These are phyloP conservation scores for Phoenicopterus ruber DNA, from an alignment of 2,113 vertebrate species.

Conservation along the genomic window DNA sequence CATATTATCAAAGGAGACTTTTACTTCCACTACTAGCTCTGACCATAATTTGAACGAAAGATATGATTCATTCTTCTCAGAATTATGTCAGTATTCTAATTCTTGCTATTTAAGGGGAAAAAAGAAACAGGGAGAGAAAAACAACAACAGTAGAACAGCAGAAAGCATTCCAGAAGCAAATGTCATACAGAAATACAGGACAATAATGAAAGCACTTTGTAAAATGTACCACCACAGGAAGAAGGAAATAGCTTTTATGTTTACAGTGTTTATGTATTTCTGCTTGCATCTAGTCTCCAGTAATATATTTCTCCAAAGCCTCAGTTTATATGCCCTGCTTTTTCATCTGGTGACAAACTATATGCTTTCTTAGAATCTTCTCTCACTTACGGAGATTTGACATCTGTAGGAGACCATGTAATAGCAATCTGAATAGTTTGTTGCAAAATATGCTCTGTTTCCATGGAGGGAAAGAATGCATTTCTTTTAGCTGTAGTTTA, in stretches of 20 bases:
- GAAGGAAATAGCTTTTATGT: slow-evolving; percentile 1
- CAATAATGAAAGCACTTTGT: slow-evolving; percentile 7
- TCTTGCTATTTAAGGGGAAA: neutral
- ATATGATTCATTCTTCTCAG: neutral
- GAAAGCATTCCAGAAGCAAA: slow-evolving; percentile 18
- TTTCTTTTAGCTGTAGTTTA: neutral
- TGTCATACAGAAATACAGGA: neutral
- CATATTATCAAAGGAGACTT: neutral
- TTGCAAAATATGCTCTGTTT: neutral
- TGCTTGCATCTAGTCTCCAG: neutral
- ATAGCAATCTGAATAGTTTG: neutral
- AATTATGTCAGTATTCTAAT: neutral
- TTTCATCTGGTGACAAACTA: neutral
- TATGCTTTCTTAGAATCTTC: neutral
- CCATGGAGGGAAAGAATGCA: neutral
- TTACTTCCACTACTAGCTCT: neutral
- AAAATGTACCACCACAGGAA: slow-evolving; percentile 16
- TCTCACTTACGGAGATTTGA: neutral
- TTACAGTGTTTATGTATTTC: neutral
- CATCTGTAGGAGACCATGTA: neutral
- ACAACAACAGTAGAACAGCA: neutral
- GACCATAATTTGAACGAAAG: neutral
- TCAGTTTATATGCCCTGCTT: neutral
- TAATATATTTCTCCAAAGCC: neutral
- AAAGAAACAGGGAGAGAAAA: neutral